Conservation (phyloP, 2,797 vertebrate genomes). For the Orestias chungarensis region DNA sequence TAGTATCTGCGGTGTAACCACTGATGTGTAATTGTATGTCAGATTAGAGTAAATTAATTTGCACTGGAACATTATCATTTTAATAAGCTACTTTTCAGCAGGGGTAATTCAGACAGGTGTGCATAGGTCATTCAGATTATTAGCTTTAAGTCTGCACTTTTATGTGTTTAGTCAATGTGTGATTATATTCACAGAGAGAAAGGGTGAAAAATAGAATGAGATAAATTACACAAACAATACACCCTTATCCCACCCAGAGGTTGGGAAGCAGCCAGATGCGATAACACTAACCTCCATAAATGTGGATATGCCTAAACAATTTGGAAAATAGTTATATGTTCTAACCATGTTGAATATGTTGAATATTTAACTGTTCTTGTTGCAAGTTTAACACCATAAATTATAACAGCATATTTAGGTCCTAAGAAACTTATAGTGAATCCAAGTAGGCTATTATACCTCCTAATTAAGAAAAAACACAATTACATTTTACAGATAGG, state of each 20-base stretch:
- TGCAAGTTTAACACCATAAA: background rate
- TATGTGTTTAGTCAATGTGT: background rate
- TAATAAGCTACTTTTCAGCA: constrained; percentile 25
- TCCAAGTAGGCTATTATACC: too few relatives aligned
- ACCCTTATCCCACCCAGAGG: background rate
- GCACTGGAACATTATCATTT: constrained; percentile 1
- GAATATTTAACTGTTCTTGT: background rate
- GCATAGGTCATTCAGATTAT: constrained; percentile 12
- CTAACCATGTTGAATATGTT: too few relatives aligned
- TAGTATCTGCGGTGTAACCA: constrained; percentile 22
- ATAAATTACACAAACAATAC: constrained; percentile 5
- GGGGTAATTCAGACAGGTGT: constrained; percentile 3
- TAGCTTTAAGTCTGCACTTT: background rate
- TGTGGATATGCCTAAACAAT: background rate
- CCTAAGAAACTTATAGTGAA: background rate
- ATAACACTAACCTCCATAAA: background rate
- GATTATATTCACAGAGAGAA: constrained; percentile 2
- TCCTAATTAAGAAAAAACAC: too few relatives aligned
- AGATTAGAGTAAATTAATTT: constrained; percentile 34
- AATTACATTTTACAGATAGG: background rate
- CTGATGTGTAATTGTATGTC: constrained; percentile 3
- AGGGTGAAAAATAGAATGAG: background rate
- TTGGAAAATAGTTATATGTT: too few relatives aligned
- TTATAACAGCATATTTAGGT: background rate
- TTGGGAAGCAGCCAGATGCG: background rate